These are phyloP conservation scores for Netelia fuscicornis DNA, from an alignment of 2,888 invertebrate species.

Conservation along the genomic window DNA sequence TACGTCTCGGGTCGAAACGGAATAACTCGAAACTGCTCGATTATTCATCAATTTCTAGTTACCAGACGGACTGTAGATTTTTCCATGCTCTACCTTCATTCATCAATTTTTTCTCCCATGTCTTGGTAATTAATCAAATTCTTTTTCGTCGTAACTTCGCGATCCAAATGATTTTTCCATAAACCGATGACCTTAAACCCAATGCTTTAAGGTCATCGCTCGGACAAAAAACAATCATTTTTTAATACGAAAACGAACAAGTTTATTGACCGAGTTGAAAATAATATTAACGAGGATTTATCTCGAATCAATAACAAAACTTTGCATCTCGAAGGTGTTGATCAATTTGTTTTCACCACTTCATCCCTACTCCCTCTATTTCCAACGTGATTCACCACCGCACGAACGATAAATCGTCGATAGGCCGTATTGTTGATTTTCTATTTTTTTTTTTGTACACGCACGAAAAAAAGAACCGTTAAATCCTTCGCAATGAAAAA, in stretches of 20 bases:
- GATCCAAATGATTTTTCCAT: constrained; percentile 32
- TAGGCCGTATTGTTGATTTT: constrained; percentile 41
- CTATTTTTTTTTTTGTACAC: constrained; percentile 28
- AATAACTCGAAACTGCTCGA: constrained; percentile 12
- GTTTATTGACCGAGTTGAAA: neutral
- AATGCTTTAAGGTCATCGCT: constrained; percentile 7
- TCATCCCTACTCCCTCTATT: neutral
- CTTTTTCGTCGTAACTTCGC: constrained; percentile 6
- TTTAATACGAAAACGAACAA: neutral
- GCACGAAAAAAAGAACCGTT: constrained; percentile 44
- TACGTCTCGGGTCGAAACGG: constrained; percentile 20
- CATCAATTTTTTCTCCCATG: constrained; percentile 33
- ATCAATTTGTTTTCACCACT: neutral
- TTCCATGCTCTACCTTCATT: constrained; percentile 10
- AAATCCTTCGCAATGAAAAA: constrained; percentile 35
- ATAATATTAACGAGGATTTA: neutral
- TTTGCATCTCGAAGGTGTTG: neutral
- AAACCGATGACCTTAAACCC: neutral
- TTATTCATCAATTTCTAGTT: constrained; percentile 31
- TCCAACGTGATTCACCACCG: constrained; percentile 39
- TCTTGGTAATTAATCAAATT: constrained; percentile 25
- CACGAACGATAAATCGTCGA: constrained; percentile 46
- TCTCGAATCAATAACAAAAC: no score
- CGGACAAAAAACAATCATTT: neutral
- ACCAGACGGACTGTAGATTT: constrained; percentile 31